A percentile compares a stretch with the other conserved stretches of the same genome.
phyloP scores from a whole-genome alignment of 1,140 invertebrate species.

The Bradynema listronoti region DNA sequence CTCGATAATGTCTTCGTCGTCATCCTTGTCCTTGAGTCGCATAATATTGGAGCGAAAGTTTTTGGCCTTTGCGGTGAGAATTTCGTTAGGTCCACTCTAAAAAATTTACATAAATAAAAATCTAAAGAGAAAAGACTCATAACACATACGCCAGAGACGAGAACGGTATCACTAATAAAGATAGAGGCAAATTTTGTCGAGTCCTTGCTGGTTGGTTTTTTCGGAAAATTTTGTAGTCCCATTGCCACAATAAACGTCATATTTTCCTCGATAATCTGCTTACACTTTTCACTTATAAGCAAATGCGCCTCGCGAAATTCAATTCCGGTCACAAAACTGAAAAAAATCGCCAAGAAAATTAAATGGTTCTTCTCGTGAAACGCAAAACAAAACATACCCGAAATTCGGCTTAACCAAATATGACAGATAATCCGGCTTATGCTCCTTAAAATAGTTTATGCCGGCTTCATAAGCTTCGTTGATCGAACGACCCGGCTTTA shows the following conservation, averaged over 20 bases:
- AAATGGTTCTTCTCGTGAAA: not conserved
- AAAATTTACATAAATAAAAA: no score
- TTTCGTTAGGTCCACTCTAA: conserved; percentile 71
- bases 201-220: conserved; percentile 73
- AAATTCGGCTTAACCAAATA: conserved; percentile 83
- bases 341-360: conserved; percentile 12
- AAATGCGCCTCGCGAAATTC: conserved; percentile 92
- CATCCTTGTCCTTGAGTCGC: conserved; percentile 78
- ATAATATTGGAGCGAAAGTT: conserved; percentile 87
- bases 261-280: conserved; percentile 71
- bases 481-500: conserved; percentile 76
- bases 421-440: conserved; percentile 77
- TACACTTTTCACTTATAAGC: conserved; percentile 81
- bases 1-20: conserved; percentile 67
- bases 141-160: conserved; percentile 72
- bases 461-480: conserved; percentile 81
- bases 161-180: conserved; percentile 90
- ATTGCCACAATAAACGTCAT: conserved; percentile 96
- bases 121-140: no score
- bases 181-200: conserved; percentile 83
- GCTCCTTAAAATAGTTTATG: conserved; percentile 74
- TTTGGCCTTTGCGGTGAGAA: conserved; percentile 81
- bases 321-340: conserved; percentile 84
- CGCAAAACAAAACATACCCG: conserved; percentile 64
- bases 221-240: conserved; percentile 79